These are phyloP conservation scores for Pycnonotus jocosus DNA, from an alignment of 2,113 vertebrate species.

Conservation along the genomic window DNA sequence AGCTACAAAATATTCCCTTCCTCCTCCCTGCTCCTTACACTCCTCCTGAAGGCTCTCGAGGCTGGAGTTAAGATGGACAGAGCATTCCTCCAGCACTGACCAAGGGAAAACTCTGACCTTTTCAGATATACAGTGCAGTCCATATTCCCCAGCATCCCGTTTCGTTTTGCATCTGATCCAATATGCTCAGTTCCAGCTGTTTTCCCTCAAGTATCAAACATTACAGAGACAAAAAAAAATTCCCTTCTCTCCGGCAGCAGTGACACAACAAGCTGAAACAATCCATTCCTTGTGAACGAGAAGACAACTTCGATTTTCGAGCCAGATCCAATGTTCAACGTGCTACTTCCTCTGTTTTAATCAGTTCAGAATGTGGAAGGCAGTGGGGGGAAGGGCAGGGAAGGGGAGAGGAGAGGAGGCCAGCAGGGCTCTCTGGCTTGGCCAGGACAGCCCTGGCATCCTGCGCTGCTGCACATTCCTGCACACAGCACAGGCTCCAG, in stretches of 20 bases:
- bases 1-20: constrained; percentile 43
- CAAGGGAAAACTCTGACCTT: constrained; percentile 81
- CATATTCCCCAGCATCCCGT: constrained; percentile 78
- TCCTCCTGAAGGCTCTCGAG: constrained; percentile 45
- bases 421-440: not conserved
- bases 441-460: not conserved
- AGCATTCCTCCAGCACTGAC: constrained; percentile 69
- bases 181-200: constrained; percentile 77
- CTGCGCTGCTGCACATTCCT: not conserved
- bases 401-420: not conserved
- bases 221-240: constrained; percentile 72
- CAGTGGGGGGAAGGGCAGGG: not conserved
- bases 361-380: constrained; percentile 64
- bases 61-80: constrained; percentile 50
- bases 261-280: constrained; percentile 77
- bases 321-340: constrained; percentile 61
- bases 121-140: constrained; percentile 68
- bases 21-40: constrained; percentile 33
- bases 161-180: constrained; percentile 68
- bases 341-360: constrained; percentile 73
- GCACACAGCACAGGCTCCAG: not conserved
- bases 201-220: constrained; percentile 83
- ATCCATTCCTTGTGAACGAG: constrained; percentile 79
- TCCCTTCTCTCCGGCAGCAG: constrained; percentile 67
- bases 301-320: constrained; percentile 66